A percentile compares a stretch with the other conserved stretches of the same genome.
phyloP scores from a whole-genome alignment of 64 coral and sea anemone species.

The Dendronephthya gigantea region DNA sequence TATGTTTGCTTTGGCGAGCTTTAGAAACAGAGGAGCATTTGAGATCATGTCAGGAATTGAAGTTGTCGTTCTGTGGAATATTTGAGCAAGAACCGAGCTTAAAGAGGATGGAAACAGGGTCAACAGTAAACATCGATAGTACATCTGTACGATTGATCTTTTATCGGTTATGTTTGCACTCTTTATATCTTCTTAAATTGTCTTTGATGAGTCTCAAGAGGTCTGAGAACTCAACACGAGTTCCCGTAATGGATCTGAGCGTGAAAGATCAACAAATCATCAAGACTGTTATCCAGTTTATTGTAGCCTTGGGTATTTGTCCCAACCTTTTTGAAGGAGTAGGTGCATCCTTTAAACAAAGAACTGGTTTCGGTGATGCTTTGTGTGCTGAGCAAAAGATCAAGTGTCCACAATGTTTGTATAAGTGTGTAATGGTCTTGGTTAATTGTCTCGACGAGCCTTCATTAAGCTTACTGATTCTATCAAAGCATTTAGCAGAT shows the following conservation, averaged over 20 bases:
- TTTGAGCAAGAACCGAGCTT: neutral
- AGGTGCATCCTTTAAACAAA: slow-evolving; percentile 51
- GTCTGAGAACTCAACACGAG: neutral
- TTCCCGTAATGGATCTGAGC: slow-evolving; percentile 32
- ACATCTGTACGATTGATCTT: neutral
- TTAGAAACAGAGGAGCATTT: neutral
- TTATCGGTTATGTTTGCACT: neutral
- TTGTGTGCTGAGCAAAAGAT: slow-evolving; percentile 10
- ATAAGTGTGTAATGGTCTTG: slow-evolving; percentile 43
- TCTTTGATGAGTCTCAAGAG: neutral
- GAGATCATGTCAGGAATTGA: neutral
- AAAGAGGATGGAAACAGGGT: neutral
- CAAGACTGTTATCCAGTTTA: slow-evolving; percentile 50
- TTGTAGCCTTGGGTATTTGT: slow-evolving; percentile 56
- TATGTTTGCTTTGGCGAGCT: neutral
- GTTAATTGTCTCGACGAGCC: slow-evolving; percentile 42
- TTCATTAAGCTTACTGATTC: slow-evolving; percentile 41
- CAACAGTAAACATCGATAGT: neutral
- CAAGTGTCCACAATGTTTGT: slow-evolving; percentile 45
- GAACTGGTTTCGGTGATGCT: slow-evolving; percentile 48
- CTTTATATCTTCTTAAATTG: neutral
- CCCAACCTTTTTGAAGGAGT: slow-evolving; percentile 70
- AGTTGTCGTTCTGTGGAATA: neutral
- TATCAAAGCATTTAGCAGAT: slow-evolving; percentile 73
- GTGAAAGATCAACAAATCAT: slow-evolving; percentile 66